Base-by-base conservation (phyloP, 2,113 vertebrate species). In the Ciconia stormi region DNA sequence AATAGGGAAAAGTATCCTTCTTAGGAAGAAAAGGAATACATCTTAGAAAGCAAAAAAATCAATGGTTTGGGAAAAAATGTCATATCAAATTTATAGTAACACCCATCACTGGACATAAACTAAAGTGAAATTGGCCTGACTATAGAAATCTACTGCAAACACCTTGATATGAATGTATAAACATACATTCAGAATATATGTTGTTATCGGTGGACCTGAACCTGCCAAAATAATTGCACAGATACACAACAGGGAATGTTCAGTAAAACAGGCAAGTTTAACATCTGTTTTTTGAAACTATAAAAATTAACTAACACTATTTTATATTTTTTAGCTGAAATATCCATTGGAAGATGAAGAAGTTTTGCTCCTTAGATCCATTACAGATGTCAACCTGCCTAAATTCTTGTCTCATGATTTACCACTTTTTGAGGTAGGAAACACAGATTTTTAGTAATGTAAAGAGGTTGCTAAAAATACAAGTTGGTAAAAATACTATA, bases 401-500 rank as follows among this genome's bases (percentile, higher is more conserved):
- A 99, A 99, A 96, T 99, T 99, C 97, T 97, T 99, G 95, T 97
- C 98, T 47, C 99, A 99, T 14, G 99, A 99, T 97, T 97, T 99
- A 93, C 98, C 99, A 85, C 98, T 99, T 65, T 99, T 99, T 98
- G 99, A 98, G 99, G 99, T 99, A 97, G 95, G 96, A 92, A 67
- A 82, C 5, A 67, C 22, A 93, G 46, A 70, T 73, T 36, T 91
- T 84, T 59, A 92, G 4, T 34, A 46, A 7, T n/a, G 5, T 61
- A 62, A 78, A 69, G 63, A 53, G 44, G 46, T 12, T 16, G 1
- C 49, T 61, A 70, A 38, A 84, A 72, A 32, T 58, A 58, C 23
- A n/a, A 27, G 26, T 55, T 79, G 42, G n/a, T 62, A 36, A 59
- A 77, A 53, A 22, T 63, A 30, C 9, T 76, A 61, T 56, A 7